These are phyloP conservation scores for Acutogordius australiensis DNA, from an alignment of 2,888 invertebrate species.

Conservation along the genomic window DNA sequence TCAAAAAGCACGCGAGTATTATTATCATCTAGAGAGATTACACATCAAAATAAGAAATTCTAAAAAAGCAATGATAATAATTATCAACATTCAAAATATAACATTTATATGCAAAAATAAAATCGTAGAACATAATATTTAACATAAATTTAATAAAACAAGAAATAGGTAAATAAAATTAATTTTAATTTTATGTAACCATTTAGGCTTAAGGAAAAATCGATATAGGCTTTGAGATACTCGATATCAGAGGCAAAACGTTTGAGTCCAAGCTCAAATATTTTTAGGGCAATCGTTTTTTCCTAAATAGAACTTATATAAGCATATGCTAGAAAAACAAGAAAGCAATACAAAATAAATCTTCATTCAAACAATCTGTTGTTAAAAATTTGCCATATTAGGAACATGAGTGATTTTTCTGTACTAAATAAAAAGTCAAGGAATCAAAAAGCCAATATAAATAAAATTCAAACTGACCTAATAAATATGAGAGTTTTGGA, in stretches of 20 bases:
- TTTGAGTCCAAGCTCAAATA: conserved; percentile 84
- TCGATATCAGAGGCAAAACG: conserved; percentile 79
- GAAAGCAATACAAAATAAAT: neutral
- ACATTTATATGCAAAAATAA: no score
- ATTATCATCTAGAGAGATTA: conserved; percentile 97
- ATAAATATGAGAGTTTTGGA: no score
- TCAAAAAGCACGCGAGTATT: conserved; percentile 96
- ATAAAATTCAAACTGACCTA: no score
- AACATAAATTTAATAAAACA: no score
- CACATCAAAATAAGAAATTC: no score
- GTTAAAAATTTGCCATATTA: no score
- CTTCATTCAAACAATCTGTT: no score
- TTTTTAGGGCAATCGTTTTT: conserved; percentile 72
- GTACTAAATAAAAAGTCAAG: no score
- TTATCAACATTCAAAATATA: no score
- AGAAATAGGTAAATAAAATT: neutral
- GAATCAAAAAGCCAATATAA: no score
- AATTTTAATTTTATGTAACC: conserved; percentile 28
- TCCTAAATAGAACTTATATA: conserved; percentile 28
- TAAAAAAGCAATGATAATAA: conserved; percentile 12
- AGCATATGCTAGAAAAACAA: neutral
- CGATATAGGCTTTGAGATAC: conserved; percentile 75
- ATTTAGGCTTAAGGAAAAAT: conserved; percentile 82
- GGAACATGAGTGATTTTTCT: no score
- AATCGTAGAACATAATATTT: no score